A percentile compares a stretch with the other conserved stretches of the same genome.
Conservation (phyloP, 2,113 vertebrate genomes). For the Sakesphorus luctuosus region DNA sequence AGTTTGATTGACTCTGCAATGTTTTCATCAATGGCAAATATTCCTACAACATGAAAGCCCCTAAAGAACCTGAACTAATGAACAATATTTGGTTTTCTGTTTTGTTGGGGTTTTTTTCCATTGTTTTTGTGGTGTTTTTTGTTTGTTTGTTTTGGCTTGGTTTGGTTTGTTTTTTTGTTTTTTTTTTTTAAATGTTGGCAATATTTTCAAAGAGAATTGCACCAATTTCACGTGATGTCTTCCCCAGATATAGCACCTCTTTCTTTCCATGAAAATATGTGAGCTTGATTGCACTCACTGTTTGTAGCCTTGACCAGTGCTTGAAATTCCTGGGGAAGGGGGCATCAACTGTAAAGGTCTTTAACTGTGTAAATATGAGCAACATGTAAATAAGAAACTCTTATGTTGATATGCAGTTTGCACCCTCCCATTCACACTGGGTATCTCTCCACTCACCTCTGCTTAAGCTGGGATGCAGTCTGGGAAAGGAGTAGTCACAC, state of each 20-base stretch:
- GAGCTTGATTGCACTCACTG: neutral
- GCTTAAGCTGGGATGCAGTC: neutral
- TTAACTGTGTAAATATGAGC: conserved; percentile 71
- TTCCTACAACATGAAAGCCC: conserved; percentile 71
- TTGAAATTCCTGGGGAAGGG: conserved; percentile 61
- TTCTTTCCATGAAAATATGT: conserved; percentile 27
- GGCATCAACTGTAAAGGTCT: conserved; percentile 49
- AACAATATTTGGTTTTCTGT: neutral
- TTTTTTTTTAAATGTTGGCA: conserved; percentile 7
- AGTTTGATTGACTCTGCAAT: conserved; percentile 74
- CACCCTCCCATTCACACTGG: neutral
- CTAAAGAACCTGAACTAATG: conserved; percentile 47
- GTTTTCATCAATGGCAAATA: conserved; percentile 76
- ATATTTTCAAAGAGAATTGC: conserved; percentile 57
- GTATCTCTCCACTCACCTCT: neutral
- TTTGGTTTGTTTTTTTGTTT: conserved; percentile 18
- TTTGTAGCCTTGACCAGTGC: conserved; percentile 24
- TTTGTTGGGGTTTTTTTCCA: conserved; percentile 31
- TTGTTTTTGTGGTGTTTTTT: conserved; percentile 12
- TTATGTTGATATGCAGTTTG: neutral
- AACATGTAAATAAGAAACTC: conserved; percentile 67
- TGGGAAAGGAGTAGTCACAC: neutral
- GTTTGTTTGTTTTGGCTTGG: conserved; percentile 8
- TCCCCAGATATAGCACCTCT: neutral
- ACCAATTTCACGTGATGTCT: neutral